These are phyloP conservation scores for Tholera decimalis DNA, from an alignment of 2,888 invertebrate species.

Conservation along the genomic window DNA sequence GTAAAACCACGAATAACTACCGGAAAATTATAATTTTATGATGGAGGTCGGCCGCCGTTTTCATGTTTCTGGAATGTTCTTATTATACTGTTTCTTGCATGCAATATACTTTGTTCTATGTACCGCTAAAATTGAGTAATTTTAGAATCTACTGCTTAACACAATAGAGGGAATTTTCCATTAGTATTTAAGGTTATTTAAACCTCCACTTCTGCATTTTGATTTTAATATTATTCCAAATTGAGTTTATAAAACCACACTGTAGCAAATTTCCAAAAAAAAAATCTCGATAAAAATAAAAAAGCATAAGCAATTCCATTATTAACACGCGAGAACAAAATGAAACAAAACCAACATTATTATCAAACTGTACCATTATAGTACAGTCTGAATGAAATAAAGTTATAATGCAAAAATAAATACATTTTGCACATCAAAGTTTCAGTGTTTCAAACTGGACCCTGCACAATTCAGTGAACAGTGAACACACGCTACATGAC, in stretches of 20 bases:
- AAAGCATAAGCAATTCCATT: no score
- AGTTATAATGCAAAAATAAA: constrained; percentile 4
- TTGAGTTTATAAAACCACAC: no score
- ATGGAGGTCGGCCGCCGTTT: constrained; percentile 48
- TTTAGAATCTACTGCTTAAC: background rate
- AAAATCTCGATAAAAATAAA: no score
- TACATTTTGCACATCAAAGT: background rate
- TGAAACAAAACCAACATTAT: background rate
- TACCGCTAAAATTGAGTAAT: constrained; percentile 4
- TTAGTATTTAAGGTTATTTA: background rate
- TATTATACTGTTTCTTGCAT: constrained; percentile 22
- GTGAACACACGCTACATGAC: background rate
- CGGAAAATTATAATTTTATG: constrained; percentile 68
- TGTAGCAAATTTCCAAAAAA: no score
- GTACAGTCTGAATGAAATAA: background rate
- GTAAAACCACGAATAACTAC: constrained; percentile 48
- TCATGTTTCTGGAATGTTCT: constrained; percentile 45
- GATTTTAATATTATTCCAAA: no score
- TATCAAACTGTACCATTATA: background rate
- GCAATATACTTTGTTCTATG: constrained; percentile 18
- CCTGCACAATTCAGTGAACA: constrained; percentile 9
- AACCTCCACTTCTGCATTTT: no score
- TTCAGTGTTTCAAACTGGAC: background rate
- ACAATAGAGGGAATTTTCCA: background rate
- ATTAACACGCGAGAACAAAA: background rate